Conservation (phyloP, 1,140 invertebrate genomes). For the Phenacoccus solenopsis region DNA sequence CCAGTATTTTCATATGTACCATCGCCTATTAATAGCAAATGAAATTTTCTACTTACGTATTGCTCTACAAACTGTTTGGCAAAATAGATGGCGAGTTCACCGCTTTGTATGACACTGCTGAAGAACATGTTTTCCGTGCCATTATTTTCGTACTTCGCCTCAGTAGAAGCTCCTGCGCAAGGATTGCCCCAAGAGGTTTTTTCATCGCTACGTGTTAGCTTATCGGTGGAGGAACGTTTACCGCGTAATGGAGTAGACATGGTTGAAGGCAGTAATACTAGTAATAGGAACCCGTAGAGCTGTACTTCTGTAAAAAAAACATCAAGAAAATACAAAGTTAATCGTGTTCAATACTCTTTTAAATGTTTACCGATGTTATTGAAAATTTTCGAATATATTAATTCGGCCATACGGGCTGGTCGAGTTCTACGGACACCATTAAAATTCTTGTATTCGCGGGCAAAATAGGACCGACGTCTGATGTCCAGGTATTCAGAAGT, state of each 20-base stretch:
- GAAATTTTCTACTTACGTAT: background rate
- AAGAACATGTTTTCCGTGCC: background rate
- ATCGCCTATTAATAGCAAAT: no score
- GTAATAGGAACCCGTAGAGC: background rate
- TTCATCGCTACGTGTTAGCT: background rate
- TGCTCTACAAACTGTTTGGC: background rate
- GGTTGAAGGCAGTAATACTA: background rate
- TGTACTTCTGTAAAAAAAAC: background rate
- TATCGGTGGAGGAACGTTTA: slow-evolving; percentile 9
- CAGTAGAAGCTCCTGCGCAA: background rate
- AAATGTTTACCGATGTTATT: no score
- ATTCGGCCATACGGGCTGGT: no score
- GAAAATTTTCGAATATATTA: no score
- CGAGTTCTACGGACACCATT: no score
- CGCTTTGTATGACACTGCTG: background rate
- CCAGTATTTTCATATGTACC: no score
- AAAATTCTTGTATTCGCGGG: no score
- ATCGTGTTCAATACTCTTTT: no score
- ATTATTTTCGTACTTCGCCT: background rate
- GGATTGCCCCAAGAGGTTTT: background rate
- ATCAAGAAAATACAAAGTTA: background rate
- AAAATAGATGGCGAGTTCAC: background rate
- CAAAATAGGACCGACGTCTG: no score
- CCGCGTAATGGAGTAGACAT: background rate
- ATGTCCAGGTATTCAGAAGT: no score